These are phyloP conservation scores for Cryptocephalus primarius DNA, from an alignment of 2,888 invertebrate species.

Conservation along the genomic window DNA sequence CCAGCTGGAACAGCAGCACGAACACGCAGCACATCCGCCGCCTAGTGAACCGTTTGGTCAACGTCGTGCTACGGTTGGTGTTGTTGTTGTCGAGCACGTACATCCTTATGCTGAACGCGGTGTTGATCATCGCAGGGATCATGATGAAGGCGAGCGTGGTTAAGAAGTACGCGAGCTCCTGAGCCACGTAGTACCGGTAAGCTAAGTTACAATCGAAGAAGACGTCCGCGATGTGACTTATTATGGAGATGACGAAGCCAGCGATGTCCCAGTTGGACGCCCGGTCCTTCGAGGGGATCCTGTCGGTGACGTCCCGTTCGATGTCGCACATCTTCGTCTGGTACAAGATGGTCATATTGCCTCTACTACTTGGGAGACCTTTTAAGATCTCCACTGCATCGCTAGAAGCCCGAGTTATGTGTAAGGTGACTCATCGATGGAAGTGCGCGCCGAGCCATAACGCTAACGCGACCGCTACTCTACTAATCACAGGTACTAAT, in stretches of 20 bases:
- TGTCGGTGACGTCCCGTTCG: slow-evolving; percentile 46
- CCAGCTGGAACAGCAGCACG: slow-evolving; percentile 58
- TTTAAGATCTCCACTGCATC: too few relatives aligned
- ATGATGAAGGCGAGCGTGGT: slow-evolving; percentile 62
- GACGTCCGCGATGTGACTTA: slow-evolving; percentile 58
- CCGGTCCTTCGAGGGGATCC: slow-evolving; percentile 47
- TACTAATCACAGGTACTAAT: too few relatives aligned
- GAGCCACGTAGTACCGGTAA: slow-evolving; percentile 45
- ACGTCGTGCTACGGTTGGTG: slow-evolving; percentile 41
- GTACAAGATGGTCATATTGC: slow-evolving; percentile 24
- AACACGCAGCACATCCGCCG: slow-evolving; percentile 48
- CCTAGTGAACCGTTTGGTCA: slow-evolving; percentile 48
- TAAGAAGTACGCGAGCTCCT: slow-evolving; percentile 49
- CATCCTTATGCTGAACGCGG: slow-evolving; percentile 64
- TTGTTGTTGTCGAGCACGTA: slow-evolving; percentile 45
- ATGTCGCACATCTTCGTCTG: slow-evolving; percentile 31
- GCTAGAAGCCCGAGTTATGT: too few relatives aligned
- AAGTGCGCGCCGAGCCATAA: too few relatives aligned
- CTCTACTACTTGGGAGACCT: neutral
- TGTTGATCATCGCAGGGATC: slow-evolving; percentile 64
- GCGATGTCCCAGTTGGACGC: slow-evolving; percentile 52
- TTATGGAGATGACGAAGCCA: slow-evolving; percentile 53
- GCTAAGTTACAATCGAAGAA: slow-evolving; percentile 61
- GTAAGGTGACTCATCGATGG: too few relatives aligned
- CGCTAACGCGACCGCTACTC: too few relatives aligned